A percentile compares a stretch with the other conserved stretches of the same genome.
Evolutionary conservation across 2,797 vertebrate genomes (phyloP).

Genomic region (Schizopygopsis malacanthus): DNA sequence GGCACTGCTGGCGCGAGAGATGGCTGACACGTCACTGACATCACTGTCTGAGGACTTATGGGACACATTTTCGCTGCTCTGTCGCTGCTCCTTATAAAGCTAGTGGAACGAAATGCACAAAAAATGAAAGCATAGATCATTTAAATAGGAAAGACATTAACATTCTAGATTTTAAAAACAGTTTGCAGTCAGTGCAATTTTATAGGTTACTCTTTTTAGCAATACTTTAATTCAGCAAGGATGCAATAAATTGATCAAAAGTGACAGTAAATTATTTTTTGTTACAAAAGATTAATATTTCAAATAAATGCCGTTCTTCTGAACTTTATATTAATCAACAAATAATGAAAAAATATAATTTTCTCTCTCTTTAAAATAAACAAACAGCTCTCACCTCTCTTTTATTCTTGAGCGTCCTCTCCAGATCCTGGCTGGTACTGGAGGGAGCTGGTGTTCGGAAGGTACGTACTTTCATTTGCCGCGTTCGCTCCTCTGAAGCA

Average conservation of each 20-base stretch:
- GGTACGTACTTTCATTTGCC: slow-evolving; percentile 92
- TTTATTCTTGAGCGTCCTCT: slow-evolving; percentile 93
- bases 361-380: too few species aligned
- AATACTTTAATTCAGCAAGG: background rate
- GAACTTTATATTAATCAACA: background rate
- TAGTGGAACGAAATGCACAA: slow-evolving; percentile 58
- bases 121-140: background rate
- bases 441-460: slow-evolving; percentile 88
- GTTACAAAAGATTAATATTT: background rate
- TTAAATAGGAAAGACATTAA: background rate
- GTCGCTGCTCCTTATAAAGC: slow-evolving; percentile 93
- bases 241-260: background rate
- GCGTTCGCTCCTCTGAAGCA: slow-evolving; percentile 94
- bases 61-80: slow-evolving; percentile 96
- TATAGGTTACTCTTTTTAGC: background rate
- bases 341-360: background rate
- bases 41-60: slow-evolving; percentile 99
- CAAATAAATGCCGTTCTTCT: background rate
- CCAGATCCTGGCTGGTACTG: slow-evolving; percentile 94
- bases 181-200: background rate
- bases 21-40: slow-evolving; percentile 97
- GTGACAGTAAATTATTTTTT: background rate
- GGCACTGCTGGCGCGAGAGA: slow-evolving; percentile 99
- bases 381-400: slow-evolving; percentile 75
- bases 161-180: slow-evolving; percentile 28